Conservation (phyloP, 1,140 invertebrate species). For the Calliphora vicina region DNA sequence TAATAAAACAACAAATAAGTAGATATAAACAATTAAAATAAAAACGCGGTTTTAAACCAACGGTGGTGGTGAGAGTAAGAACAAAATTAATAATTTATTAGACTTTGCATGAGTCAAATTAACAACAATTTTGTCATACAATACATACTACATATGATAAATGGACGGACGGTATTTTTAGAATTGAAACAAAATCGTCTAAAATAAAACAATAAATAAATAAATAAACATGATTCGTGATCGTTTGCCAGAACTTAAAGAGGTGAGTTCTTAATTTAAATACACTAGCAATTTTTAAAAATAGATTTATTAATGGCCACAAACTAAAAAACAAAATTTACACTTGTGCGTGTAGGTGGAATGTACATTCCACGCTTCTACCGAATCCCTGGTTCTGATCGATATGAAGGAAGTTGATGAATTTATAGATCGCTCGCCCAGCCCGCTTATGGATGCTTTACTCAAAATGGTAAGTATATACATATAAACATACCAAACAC, state of each 20-base stretch:
- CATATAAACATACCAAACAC: neutral
- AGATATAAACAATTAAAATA: neutral
- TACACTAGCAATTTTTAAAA: neutral
- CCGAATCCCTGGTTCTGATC: neutral
- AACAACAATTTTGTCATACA: no score
- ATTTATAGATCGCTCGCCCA: neutral
- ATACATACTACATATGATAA: no score
- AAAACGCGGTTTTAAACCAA: neutral
- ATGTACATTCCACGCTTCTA: neutral
- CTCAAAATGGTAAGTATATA: conserved; percentile 16
- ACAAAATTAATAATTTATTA: neutral
- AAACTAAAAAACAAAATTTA: no score
- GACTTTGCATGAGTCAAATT: no score
- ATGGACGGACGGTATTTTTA: no score
- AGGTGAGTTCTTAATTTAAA: neutral
- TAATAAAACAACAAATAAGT: no score
- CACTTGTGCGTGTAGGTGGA: neutral
- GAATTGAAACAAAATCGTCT: neutral
- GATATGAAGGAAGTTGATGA: neutral
- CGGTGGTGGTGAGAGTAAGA: neutral
- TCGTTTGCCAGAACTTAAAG: conserved; percentile 5
- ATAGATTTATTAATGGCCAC: neutral
- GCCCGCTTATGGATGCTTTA: neutral
- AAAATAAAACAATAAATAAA: neutral
- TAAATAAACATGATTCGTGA: neutral